phyloP scores from a whole-genome alignment of 2,888 invertebrate species.

The Caenorhabditis sp. region DNA sequence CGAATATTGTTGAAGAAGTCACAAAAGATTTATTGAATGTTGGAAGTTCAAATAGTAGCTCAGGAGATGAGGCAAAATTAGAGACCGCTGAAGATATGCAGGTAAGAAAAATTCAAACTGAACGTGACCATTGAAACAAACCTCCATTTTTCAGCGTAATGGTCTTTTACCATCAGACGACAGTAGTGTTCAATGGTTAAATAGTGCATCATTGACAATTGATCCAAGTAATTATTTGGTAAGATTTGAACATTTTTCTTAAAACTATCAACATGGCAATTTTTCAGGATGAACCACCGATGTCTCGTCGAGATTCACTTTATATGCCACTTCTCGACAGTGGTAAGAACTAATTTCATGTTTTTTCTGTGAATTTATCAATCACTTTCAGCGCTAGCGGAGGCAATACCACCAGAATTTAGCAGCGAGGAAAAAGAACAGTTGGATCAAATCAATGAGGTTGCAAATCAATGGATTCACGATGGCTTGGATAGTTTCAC shows the following conservation, averaged over 20 bases:
- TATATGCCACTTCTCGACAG: slow-evolving; percentile 6
- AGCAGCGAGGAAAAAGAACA: slow-evolving; percentile 26
- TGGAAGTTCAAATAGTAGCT: slow-evolving; percentile 39
- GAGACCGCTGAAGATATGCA: slow-evolving; percentile 55
- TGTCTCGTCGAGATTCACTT: slow-evolving; percentile 21
- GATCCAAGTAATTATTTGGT: slow-evolving; percentile 33
- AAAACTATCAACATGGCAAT: no score
- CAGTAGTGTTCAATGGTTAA: slow-evolving; percentile 48
- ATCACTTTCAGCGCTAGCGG: slow-evolving; percentile 8
- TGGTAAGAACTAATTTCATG: not conserved
- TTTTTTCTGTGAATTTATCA: not conserved
- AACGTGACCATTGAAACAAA: no score
- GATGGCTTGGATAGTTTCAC: slow-evolving; percentile 17
- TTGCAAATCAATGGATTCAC: slow-evolving; percentile 24
- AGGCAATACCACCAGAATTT: slow-evolving; percentile 21
- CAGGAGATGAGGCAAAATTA: slow-evolving; percentile 35
- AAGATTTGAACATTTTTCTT: no score
- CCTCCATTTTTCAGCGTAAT: slow-evolving; percentile 37
- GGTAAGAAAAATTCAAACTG: no score
- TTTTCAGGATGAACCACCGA: slow-evolving; percentile 16
- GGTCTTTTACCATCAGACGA: slow-evolving; percentile 49
- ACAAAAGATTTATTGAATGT: slow-evolving; percentile 45
- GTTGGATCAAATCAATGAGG: slow-evolving; percentile 28
- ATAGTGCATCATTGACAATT: slow-evolving; percentile 31
- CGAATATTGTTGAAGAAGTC: slow-evolving; percentile 65